These are phyloP conservation scores for Drosophila parvula DNA, from an alignment of 1,140 invertebrate genomes.

Conservation along the genomic window DNA sequence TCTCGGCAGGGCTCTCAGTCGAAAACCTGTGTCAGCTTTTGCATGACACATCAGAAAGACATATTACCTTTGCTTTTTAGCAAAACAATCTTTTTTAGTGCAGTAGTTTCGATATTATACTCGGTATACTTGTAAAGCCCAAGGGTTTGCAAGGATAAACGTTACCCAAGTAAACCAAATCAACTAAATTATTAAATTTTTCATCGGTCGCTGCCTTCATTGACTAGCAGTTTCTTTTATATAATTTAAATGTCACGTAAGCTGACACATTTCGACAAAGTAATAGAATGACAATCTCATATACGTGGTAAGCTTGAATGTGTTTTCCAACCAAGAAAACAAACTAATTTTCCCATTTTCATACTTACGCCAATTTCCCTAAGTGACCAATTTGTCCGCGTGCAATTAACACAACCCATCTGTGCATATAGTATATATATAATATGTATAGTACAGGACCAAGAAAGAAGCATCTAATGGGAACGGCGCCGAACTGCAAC, in stretches of 20 bases:
- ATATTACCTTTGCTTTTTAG: slow-evolving; percentile 6
- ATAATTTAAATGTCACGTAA: neutral
- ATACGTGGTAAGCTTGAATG: slow-evolving; percentile 12
- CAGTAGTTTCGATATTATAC: neutral
- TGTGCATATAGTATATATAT: too few species aligned
- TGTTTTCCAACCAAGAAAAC: slow-evolving; percentile 19
- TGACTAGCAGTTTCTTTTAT: neutral
- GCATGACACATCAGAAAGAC: slow-evolving; percentile 11
- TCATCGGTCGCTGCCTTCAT: neutral
- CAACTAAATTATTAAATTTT: neutral
- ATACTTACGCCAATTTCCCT: slow-evolving; percentile 32
- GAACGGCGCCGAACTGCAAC: slow-evolving; percentile 20
- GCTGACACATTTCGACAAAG: neutral
- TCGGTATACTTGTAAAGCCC: neutral
- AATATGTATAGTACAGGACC: slow-evolving; percentile 5
- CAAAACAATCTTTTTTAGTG: neutral
- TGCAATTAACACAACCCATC: slow-evolving; percentile 40
- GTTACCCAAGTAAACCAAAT: neutral
- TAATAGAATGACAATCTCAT: slow-evolving; percentile 1
- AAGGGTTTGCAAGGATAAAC: neutral
- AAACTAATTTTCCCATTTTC: slow-evolving; percentile 51
- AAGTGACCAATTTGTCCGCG: slow-evolving; percentile 48
- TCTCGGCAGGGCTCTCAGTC: slow-evolving; percentile 30
- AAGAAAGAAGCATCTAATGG: slow-evolving; percentile 21
- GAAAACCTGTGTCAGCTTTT: slow-evolving; percentile 43